Conservation (phyloP, 2,888 invertebrate species). For the Opisthograptis luteolata region DNA sequence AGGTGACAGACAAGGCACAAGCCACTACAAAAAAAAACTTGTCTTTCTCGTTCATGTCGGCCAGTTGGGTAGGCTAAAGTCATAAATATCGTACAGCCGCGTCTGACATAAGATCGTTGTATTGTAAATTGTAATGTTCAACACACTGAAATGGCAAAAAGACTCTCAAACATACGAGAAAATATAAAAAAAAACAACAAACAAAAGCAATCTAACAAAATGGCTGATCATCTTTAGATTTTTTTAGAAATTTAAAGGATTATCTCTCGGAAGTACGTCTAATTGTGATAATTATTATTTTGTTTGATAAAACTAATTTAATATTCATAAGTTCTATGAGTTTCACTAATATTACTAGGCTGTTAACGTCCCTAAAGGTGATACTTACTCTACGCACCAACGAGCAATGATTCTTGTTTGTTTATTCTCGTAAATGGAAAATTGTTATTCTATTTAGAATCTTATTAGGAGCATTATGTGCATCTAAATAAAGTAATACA, state of each 20-base stretch:
- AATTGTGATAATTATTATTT: constrained; percentile 21
- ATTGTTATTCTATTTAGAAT: constrained; percentile 19
- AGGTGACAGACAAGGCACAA: too few relatives aligned
- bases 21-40: too few relatives aligned
- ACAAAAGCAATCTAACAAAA: constrained; percentile 65
- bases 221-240: constrained; percentile 62
- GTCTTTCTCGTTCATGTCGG: too few relatives aligned
- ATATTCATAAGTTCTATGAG: not conserved
- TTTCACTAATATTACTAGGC: not conserved
- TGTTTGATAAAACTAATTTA: constrained; percentile 2
- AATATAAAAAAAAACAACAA: constrained; percentile 38
- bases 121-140: too few relatives aligned
- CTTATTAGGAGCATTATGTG: not conserved
- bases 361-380: constrained; percentile 5
- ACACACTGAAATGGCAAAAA: not conserved
- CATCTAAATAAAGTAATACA: not conserved
- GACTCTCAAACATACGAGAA: not conserved
- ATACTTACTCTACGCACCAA: constrained; percentile 25
- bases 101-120: too few relatives aligned
- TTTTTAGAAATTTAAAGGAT: constrained; percentile 55
- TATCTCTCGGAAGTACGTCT: constrained; percentile 52
- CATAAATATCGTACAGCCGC: too few relatives aligned
- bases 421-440: constrained; percentile 42
- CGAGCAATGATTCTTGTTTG: constrained; percentile 48
- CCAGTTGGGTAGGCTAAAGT: too few relatives aligned